A percentile compares a stretch with the other conserved stretches of the same genome.
Evolutionary conservation across 2,113 vertebrate genomes (phyloP).

Genomic region (Cryptomyrus ogoouensis): DNA sequence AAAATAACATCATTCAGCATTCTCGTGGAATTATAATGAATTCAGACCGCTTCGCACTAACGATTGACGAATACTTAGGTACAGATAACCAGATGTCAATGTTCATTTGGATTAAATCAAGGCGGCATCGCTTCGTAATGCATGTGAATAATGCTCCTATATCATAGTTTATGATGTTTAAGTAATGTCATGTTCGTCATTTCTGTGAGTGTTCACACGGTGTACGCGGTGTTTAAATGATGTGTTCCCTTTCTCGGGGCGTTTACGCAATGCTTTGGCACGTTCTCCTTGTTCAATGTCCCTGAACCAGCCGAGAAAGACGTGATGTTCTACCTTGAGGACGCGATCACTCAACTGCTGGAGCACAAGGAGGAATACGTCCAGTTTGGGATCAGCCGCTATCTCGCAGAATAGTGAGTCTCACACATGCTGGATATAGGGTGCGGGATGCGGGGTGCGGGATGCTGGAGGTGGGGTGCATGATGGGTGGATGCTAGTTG

Average conservation of each 20-base stretch:
- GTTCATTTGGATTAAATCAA: not conserved
- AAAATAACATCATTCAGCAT: not conserved
- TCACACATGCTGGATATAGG: not conserved
- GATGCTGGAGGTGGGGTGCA: not conserved
- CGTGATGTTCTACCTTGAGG: slow-evolving; percentile 86
- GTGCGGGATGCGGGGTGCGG: not conserved
- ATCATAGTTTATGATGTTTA: not conserved
- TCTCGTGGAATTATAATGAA: slow-evolving; percentile 32
- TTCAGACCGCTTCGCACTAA: slow-evolving; percentile 34
- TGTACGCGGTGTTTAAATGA: not conserved
- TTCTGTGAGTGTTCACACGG: not conserved
- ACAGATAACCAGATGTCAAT: not conserved
- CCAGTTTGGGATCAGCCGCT: slow-evolving; percentile 80
- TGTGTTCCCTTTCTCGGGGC: too few species aligned
- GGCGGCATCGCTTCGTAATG: not conserved
- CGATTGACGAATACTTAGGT: slow-evolving; percentile 41
- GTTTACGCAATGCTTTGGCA: not conserved
- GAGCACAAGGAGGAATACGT: slow-evolving; percentile 87
- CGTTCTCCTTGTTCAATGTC: slow-evolving; percentile 22
- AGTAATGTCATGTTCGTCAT: not conserved
- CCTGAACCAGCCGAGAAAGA: slow-evolving; percentile 71
- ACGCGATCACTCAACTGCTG: slow-evolving; percentile 86
- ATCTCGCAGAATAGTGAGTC: slow-evolving; percentile 94
- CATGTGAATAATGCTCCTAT: not conserved
- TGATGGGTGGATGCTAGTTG: not conserved